These are phyloP conservation scores for Cephus runcator DNA, from an alignment of 2,888 invertebrate genomes.

Conservation along the genomic window DNA sequence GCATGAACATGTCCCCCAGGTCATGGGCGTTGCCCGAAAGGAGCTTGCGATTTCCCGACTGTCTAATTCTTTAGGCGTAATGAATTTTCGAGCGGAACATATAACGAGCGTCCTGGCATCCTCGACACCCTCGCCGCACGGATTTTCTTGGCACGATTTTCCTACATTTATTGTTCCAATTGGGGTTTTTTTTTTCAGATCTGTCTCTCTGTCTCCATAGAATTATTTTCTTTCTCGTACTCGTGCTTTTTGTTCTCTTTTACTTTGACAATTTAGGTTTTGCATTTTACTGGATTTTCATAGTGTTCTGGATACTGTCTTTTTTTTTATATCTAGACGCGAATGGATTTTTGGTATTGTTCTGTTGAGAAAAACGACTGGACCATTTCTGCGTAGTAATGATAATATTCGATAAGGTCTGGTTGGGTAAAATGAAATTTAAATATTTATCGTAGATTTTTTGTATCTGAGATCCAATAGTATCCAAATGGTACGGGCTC, in stretches of 20 bases:
- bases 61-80: conserved; percentile 14
- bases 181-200: not conserved
- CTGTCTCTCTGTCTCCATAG: not conserved
- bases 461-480: not conserved
- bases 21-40: conserved; percentile 3
- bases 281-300: not conserved
- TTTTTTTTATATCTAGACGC: not conserved
- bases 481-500: not conserved
- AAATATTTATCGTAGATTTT: no score
- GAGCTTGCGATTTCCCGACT: conserved; percentile 18
- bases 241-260: not conserved
- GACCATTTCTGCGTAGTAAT: no score
- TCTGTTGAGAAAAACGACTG: no score
- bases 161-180: not conserved
- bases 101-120: not conserved
- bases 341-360: no score
- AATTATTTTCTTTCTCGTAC: not conserved
- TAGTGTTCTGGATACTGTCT: no score
- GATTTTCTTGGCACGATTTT: not conserved
- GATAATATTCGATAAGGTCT: no score
- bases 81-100: not conserved
- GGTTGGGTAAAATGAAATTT: no score
- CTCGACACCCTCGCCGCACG: not conserved
- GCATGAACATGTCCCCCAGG: conserved; percentile 8
- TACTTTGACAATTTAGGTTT: not conserved